Percentiles rank a stretch among this genome's conserved stretches.
These are phyloP conservation scores for Lanius collurio DNA, from an alignment of 2,113 vertebrate species.

Conservation along the genomic window DNA sequence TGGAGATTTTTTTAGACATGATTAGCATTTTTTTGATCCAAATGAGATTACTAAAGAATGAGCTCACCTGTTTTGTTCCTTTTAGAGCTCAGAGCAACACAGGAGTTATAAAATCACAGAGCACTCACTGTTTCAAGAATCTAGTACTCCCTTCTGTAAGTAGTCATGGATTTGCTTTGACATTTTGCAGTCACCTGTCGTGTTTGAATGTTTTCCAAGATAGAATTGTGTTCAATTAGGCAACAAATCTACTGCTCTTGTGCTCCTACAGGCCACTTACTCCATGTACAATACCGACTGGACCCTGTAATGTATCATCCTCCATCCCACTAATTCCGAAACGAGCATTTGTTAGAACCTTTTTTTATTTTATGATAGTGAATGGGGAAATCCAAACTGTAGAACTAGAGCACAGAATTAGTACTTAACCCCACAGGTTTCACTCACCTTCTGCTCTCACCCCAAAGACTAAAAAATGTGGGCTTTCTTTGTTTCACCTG, in stretches of 20 bases:
- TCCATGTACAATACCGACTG: rapidly evolving
- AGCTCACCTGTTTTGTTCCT: constrained; percentile 51
- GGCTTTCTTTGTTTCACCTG: neutral
- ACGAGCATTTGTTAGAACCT: neutral
- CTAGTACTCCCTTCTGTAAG: neutral
- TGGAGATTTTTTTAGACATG: constrained; percentile 10
- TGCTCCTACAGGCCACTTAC: neutral
- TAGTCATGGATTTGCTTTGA: neutral
- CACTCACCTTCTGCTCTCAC: neutral
- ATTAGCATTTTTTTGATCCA: constrained; percentile 16
- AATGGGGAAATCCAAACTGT: neutral
- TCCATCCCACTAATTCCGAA: neutral
- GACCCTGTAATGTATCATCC: neutral
- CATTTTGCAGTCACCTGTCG: neutral
- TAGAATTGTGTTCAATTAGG: neutral
- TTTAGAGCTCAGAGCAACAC: neutral
- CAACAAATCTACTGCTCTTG: neutral
- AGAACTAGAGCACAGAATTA: neutral
- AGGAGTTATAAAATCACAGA: neutral
- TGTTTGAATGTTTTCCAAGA: neutral
- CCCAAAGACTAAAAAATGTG: neutral
- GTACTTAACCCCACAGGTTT: neutral
- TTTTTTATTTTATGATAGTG: neutral
- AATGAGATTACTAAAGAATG: constrained; percentile 6
- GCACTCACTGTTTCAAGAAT: neutral